Evolutionary conservation across 2,797 vertebrate genomes (phyloP).

Genomic region (Sebastiscus tertius): DNA sequence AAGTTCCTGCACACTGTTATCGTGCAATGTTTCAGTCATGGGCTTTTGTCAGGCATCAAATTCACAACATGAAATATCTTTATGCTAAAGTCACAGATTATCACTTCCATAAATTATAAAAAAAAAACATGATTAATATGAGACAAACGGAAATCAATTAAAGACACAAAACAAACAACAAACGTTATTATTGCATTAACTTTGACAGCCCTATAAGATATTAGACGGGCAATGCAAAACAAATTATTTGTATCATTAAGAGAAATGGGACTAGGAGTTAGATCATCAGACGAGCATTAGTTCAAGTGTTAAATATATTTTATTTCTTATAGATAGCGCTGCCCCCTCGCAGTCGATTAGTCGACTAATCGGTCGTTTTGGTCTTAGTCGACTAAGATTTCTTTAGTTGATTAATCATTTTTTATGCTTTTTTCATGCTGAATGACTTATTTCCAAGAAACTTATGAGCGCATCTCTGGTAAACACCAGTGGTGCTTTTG

Average conservation of each 20-base stretch:
- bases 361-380: too few relatives aligned
- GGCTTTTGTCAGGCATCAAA: background rate
- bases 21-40: background rate
- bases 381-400: too few relatives aligned
- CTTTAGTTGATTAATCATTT: too few relatives aligned
- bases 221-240: background rate
- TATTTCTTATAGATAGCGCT: too few relatives aligned
- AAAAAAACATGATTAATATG: background rate
- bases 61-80: background rate
- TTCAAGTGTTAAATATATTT: background rate
- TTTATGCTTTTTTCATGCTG: too few relatives aligned
- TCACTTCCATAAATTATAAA: background rate
- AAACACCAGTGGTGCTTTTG: too few relatives aligned
- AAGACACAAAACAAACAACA: too few relatives aligned
- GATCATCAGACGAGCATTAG: background rate
- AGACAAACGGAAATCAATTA: background rate
- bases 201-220: background rate
- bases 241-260: background rate
- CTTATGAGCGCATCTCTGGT: accelerated
- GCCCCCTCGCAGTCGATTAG: too few relatives aligned
- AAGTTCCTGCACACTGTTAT: background rate
- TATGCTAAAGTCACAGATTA: background rate
- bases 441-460: accelerated
- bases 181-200: too few relatives aligned
- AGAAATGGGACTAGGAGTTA: background rate